Evolutionary conservation across 2,113 vertebrate genomes (phyloP).

Genomic region (Cryptomyrus ogoouensis): DNA sequence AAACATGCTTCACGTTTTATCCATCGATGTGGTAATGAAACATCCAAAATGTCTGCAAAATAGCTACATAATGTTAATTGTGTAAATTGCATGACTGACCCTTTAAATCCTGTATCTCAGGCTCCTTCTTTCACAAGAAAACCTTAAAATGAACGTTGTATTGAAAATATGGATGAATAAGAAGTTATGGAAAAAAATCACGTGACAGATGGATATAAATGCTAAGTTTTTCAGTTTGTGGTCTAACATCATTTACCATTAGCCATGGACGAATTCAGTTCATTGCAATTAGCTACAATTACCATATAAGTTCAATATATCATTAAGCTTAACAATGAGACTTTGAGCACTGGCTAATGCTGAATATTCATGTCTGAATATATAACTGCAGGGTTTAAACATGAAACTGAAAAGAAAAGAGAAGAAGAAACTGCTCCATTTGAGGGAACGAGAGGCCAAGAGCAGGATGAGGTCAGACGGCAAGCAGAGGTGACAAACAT

Average conservation of each 20-base stretch:
- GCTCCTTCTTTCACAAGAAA: neutral
- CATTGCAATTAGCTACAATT: neutral
- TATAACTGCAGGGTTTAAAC: conserved; percentile 61
- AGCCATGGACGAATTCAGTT: neutral
- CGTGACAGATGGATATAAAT: neutral
- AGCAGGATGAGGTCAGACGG: conserved; percentile 44
- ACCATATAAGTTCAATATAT: neutral
- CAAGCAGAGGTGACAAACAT: conserved; percentile 30
- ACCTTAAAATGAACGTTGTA: neutral
- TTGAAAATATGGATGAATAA: neutral
- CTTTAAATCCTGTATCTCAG: neutral
- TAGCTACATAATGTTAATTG: neutral
- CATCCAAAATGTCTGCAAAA: neutral
- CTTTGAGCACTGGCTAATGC: neutral
- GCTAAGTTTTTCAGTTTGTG: neutral
- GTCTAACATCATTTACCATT: neutral
- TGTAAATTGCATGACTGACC: neutral
- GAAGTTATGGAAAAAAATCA: neutral
- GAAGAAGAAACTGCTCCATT: conserved; percentile 43
- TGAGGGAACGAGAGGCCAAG: conserved; percentile 49
- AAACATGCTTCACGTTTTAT: neutral
- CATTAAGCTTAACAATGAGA: neutral
- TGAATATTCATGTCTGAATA: neutral
- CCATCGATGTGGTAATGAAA: neutral
- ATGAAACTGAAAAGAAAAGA: conserved; percentile 58